These are phyloP conservation scores for Cylloceria caligata DNA, from an alignment of 2,888 invertebrate genomes.

Conservation along the genomic window DNA sequence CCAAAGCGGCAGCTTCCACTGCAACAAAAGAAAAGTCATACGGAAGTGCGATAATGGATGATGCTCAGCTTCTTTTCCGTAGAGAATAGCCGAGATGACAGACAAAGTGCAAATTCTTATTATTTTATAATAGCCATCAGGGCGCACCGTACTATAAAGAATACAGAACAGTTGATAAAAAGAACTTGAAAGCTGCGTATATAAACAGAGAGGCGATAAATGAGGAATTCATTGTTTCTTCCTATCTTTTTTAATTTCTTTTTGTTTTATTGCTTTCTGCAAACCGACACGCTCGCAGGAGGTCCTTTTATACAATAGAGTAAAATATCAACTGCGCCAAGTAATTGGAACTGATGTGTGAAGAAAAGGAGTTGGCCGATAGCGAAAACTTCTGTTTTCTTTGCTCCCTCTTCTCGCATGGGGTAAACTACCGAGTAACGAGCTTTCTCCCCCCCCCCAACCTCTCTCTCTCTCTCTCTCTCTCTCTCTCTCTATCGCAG, in stretches of 20 bases:
- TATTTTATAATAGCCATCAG: neutral
- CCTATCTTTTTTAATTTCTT: neutral
- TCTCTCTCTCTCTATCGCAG: neutral
- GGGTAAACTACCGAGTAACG: neutral
- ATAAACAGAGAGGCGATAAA: neutral
- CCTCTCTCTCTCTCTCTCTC: neutral
- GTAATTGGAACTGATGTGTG: constrained; percentile 23
- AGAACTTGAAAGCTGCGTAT: neutral
- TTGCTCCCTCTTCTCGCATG: neutral
- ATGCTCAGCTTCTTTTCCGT: neutral
- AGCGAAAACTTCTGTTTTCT: constrained; percentile 19
- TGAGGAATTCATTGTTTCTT: neutral
- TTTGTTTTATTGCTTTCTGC: neutral
- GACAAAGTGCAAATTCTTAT: neutral
- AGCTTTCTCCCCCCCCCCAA: neutral
- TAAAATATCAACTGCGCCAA: constrained; percentile 20
- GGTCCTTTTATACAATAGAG: constrained; percentile 2
- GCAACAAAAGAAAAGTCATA: constrained; percentile 70
- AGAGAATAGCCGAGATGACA: neutral
- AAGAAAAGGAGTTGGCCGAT: neutral
- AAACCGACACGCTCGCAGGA: neutral
- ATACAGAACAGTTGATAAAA: constrained; percentile 8
- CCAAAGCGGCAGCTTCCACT: constrained; percentile 85
- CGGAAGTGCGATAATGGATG: neutral
- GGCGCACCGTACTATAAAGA: neutral